Percentiles rank a stretch among this genome's conserved stretches.
Conservation (phyloP, 1,140 invertebrate genomes). For the Neuroterus valhalla region DNA sequence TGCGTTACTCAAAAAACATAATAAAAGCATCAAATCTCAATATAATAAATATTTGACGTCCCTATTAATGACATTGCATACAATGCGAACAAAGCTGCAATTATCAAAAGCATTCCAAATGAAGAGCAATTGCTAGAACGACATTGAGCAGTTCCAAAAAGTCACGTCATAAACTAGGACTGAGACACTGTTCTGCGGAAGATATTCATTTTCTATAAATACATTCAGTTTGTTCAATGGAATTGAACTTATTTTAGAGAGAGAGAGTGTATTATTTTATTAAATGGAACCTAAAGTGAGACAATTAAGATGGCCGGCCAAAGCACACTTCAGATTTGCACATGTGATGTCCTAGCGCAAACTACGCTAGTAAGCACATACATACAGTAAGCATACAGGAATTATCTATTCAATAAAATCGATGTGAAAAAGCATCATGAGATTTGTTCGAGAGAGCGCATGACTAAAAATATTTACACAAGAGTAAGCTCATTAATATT, state of each 20-base stretch:
- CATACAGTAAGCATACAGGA: conserved; percentile 29
- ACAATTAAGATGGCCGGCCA: conserved; percentile 38
- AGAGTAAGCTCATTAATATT: too few relatives aligned
- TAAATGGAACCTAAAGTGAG: conserved; percentile 43
- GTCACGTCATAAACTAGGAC: background rate
- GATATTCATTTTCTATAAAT: conserved; percentile 43
- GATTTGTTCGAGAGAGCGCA: conserved; percentile 46
- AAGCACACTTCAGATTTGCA: conserved; percentile 1
- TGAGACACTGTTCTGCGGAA: conserved; percentile 39
- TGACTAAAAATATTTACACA: too few relatives aligned
- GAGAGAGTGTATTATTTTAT: conserved; percentile 40
- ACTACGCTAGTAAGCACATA: conserved; percentile 41
- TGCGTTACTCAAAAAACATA: background rate
- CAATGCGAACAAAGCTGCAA: conserved; percentile 26
- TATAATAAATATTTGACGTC: conserved; percentile 20
- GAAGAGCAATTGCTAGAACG: conserved; percentile 2
- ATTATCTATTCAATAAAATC: too few relatives aligned
- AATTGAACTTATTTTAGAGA: conserved; percentile 34
- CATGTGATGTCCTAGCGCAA: background rate
- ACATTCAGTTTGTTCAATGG: conserved; percentile 33
- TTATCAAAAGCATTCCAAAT: conserved; percentile 15
- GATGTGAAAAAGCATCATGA: conserved; percentile 41
- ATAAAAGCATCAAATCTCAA: conserved; percentile 7
- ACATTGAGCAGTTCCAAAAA: background rate
- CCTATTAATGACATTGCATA: conserved; percentile 38